These are phyloP conservation scores for Alcedo quadribrachys DNA, from an alignment of 2,797 vertebrate genomes.

Conservation along the genomic window DNA sequence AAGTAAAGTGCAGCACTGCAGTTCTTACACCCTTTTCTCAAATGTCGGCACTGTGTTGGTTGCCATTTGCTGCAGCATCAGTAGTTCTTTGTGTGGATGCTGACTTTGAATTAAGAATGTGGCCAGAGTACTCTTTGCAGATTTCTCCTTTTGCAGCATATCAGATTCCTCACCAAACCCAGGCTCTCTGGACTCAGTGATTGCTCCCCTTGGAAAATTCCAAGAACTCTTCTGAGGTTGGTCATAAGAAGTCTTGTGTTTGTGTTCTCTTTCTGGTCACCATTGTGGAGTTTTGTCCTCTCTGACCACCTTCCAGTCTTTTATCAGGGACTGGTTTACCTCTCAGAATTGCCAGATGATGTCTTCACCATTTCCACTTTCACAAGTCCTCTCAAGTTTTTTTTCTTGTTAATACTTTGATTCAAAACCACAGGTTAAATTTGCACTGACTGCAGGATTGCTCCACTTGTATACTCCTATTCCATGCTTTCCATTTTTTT, in stretches of 20 bases:
- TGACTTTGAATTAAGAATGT: slow-evolving; percentile 22
- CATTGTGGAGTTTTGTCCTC: neutral
- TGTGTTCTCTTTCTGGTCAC: neutral
- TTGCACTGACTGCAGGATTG: neutral
- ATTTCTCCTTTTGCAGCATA: neutral
- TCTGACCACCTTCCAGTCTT: neutral
- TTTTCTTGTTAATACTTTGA: neutral
- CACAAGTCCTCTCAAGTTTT: neutral
- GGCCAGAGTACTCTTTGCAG: neutral
- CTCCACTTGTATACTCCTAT: neutral
- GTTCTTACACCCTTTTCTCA: slow-evolving; percentile 17
- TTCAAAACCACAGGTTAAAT: neutral
- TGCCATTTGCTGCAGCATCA: slow-evolving; percentile 23
- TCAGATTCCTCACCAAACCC: neutral
- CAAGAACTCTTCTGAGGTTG: neutral
- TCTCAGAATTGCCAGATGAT: neutral
- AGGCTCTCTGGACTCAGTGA: neutral
- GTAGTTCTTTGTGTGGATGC: neutral
- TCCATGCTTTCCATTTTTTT: neutral
- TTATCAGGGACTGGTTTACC: neutral
- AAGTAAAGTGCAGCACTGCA: slow-evolving; percentile 24
- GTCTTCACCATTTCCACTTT: neutral
- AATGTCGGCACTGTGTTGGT: neutral
- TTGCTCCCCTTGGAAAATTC: neutral
- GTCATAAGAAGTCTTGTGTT: neutral